phyloP scores from a whole-genome alignment of 2,888 invertebrate genomes.

The Chydorus sphaericus region DNA sequence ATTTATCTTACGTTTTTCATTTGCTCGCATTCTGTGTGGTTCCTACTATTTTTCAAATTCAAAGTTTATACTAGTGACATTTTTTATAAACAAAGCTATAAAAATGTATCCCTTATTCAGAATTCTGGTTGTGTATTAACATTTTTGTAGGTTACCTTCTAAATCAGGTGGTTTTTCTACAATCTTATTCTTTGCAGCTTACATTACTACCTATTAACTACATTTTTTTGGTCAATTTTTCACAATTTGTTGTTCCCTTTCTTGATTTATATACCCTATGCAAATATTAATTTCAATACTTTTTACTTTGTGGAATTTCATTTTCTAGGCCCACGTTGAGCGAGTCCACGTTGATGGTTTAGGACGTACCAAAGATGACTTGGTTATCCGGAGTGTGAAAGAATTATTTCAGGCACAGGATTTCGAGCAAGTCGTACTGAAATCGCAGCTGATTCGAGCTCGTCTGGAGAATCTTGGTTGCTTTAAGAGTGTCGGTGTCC shows the following conservation, averaged over 20 bases:
- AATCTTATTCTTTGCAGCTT: too few relatives aligned
- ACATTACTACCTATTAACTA: too few relatives aligned
- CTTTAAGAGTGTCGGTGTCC: conserved; percentile 70
- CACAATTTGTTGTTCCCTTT: background rate
- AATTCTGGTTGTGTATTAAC: too few relatives aligned
- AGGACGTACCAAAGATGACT: conserved; percentile 72
- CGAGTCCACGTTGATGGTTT: conserved; percentile 73
- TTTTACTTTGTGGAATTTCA: conserved; percentile 12
- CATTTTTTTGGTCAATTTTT: background rate
- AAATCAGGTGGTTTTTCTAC: too few relatives aligned
- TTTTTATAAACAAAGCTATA: too few relatives aligned
- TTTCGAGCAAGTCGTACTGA: conserved; percentile 56
- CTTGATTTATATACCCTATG: background rate
- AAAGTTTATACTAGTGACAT: too few relatives aligned
- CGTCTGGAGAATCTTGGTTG: conserved; percentile 72
- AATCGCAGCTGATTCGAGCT: conserved; percentile 45
- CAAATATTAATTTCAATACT: background rate
- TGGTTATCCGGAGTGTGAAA: conserved; percentile 58
- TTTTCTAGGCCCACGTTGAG: conserved; percentile 57
- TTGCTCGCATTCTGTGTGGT: too few relatives aligned
- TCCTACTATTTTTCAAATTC: too few relatives aligned
- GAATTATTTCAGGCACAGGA: conserved; percentile 69
- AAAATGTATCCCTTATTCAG: too few relatives aligned
- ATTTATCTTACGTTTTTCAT: too few relatives aligned
- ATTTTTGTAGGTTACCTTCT: too few relatives aligned